phyloP scores from a whole-genome alignment of 2,797 vertebrate species.

The Ambastaia sidthimunki region DNA sequence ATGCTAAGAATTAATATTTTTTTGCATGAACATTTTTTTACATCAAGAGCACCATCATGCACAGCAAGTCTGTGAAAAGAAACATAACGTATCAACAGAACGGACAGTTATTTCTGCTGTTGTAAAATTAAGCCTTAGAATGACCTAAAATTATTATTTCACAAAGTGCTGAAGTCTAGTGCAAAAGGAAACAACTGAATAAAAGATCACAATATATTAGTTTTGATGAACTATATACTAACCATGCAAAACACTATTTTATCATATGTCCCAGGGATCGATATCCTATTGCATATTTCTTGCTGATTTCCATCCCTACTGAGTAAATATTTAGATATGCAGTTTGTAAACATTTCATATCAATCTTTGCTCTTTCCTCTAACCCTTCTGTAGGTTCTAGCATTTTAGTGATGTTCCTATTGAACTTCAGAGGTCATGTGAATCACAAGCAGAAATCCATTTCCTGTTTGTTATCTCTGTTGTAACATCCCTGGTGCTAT shows the following conservation, averaged over 20 bases:
- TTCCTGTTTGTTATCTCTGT: constrained; percentile 23
- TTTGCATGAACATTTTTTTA: background rate
- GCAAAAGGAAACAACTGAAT: background rate
- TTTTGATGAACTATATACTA: background rate
- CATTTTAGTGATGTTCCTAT: constrained; percentile 9
- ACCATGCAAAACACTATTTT: background rate
- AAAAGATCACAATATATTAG: background rate
- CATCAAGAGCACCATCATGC: background rate
- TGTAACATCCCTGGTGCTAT: constrained; percentile 22
- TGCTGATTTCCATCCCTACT: background rate
- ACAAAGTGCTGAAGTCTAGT: too few relatives aligned
- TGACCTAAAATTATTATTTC: background rate
- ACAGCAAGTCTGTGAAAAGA: background rate
- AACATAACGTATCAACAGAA: background rate
- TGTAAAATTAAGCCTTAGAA: background rate
- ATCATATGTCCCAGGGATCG: background rate
- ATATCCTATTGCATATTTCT: background rate
- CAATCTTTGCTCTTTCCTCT: background rate
- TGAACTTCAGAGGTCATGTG: constrained; percentile 19
- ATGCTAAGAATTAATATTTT: background rate
- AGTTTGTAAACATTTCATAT: background rate
- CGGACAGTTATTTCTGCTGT: background rate
- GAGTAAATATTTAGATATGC: background rate
- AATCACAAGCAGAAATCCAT: constrained; percentile 17
- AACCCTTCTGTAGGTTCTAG: background rate